A percentile compares a stretch with the other conserved stretches of the same genome.
phyloP scores from a whole-genome alignment of 1,140 invertebrate species.

The Spodoptera litura region DNA sequence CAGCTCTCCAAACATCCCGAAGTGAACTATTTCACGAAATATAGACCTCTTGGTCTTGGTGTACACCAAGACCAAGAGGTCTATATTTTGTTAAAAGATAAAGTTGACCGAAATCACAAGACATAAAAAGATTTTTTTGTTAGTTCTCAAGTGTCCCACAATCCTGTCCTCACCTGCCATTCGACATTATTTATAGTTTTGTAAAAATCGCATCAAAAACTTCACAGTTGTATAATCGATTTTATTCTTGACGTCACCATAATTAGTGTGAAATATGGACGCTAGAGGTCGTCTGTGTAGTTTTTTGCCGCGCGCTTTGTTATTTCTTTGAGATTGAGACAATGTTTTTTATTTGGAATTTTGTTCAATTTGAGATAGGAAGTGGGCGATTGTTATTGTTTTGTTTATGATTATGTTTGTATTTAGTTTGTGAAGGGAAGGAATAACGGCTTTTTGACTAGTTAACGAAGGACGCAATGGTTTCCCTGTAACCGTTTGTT shows the following conservation, averaged over 20 bases:
- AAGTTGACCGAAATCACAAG: slow-evolving; percentile 79
- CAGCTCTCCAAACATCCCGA: slow-evolving; percentile 60
- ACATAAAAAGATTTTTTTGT: slow-evolving; percentile 72
- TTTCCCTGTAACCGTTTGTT: no score
- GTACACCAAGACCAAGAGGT: slow-evolving; percentile 67
- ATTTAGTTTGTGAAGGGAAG: background rate
- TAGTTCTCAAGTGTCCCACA: slow-evolving; percentile 56
- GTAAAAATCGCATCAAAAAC: slow-evolving; percentile 59
- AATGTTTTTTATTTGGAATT: slow-evolving; percentile 15
- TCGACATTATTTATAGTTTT: slow-evolving; percentile 77
- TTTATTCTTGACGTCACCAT: slow-evolving; percentile 78
- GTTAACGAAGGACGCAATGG: background rate
- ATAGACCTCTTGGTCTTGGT: no score
- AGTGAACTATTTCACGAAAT: slow-evolving; percentile 81
- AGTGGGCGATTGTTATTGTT: background rate
- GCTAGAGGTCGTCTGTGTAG: slow-evolving; percentile 43
- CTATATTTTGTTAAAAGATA: slow-evolving; percentile 81
- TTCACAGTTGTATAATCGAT: slow-evolving; percentile 70
- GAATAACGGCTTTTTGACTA: background rate
- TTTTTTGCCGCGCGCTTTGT: slow-evolving; percentile 53
- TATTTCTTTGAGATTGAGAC: slow-evolving; percentile 45
- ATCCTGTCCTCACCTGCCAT: slow-evolving; percentile 77
- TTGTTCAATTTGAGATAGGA: slow-evolving; percentile 25
- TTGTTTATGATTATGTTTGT: slow-evolving; percentile 31
- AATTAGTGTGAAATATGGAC: slow-evolving; percentile 83